These are phyloP conservation scores for Saccopteryx bilineata DNA, from an alignment of 2,113 vertebrate genomes.

Conservation along the genomic window DNA sequence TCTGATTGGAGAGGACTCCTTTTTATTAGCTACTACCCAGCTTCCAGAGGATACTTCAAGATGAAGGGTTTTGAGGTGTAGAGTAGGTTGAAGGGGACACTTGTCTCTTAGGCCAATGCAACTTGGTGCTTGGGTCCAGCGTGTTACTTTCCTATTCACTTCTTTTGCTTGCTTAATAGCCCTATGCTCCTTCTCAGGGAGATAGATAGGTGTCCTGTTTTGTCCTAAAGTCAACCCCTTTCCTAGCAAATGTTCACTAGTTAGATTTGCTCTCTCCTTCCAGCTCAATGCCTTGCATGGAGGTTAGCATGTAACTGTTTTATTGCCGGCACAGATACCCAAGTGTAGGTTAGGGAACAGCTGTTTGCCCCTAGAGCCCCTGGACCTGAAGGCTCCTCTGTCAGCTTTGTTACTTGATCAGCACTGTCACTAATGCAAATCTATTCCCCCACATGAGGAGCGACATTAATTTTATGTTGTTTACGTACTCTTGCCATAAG, in stretches of 20 bases:
- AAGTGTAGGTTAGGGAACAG: constrained; percentile 46
- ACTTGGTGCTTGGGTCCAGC: not conserved
- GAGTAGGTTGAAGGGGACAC: not conserved
- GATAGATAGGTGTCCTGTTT: not conserved
- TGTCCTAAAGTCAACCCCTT: not conserved
- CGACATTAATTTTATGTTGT: constrained; percentile 91
- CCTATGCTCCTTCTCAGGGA: not conserved
- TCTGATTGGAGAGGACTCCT: not conserved
- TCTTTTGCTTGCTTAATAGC: not conserved
- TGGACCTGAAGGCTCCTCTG: constrained; percentile 71
- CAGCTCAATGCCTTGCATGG: not conserved
- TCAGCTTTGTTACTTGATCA: constrained; percentile 83
- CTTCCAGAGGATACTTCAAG: not conserved
- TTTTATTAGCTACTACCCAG: not conserved
- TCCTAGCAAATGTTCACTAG: constrained; percentile 19
- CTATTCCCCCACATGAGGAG: constrained; percentile 86
- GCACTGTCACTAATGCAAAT: constrained; percentile 88
- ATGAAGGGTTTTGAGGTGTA: not conserved
- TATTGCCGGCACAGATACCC: constrained; percentile 56
- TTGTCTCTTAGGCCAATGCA: not conserved
- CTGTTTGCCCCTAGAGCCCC: constrained; percentile 74
- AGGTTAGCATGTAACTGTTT: constrained; percentile 75
- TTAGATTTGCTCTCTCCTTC: constrained; percentile 41
- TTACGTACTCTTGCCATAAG: constrained; percentile 91
- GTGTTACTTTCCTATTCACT: not conserved